Evolutionary conservation across 1,140 invertebrate genomes (phyloP), one percentile per base, ranked within the genome.

Genomic region (Nomia melanderi): DNA sequence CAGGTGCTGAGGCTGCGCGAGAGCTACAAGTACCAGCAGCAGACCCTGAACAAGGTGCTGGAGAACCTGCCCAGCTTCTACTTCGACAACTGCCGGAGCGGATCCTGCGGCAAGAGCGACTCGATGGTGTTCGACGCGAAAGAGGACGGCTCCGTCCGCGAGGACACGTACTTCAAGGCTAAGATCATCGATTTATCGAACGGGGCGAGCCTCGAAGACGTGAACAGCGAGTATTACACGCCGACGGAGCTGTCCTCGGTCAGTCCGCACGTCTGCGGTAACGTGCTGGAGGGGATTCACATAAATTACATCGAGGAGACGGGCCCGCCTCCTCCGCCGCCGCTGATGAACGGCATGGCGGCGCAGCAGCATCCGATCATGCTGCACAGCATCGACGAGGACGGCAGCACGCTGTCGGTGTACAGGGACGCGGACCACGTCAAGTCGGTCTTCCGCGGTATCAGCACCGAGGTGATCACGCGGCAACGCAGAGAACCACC

Each of bases 21-120:
- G 90, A 97, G 97, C 8, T 98, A 98, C 93, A 98, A 98, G 91
- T 97, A 98, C 86, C 97, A 98, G 89, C 98, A 98, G 89, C 97
- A 98, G 90, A 98, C 97, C 5, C 91, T 99, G 9, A 97, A 98
- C 91, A 98, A 98, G 90, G 96, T 99, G 1, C 89, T 99, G 44
- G 98, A 99, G 89, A 98, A 98, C 88, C 93, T 99, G 81, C 98
- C 98, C n/a, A 97, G 95, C 86, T 92, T 98, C 11, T 97, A 99
- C 91, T 96, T 98, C 79, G 98, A 98, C 90, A 98, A 98, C 89
- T 98, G 97, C 88, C 95, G 97, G 50, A 96, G 95, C 77, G 97
- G 97, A 12, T 96, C 96, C 0, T 97, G 97, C 90, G 95, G 96
- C 0, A 92, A 95, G 20, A 95, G 95, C 70, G 97, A 97, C 86